Percentiles rank a stretch among this genome's conserved stretches.
These are phyloP conservation scores for Euschistus heros DNA, from an alignment of 1,140 invertebrate genomes.

Conservation along the genomic window DNA sequence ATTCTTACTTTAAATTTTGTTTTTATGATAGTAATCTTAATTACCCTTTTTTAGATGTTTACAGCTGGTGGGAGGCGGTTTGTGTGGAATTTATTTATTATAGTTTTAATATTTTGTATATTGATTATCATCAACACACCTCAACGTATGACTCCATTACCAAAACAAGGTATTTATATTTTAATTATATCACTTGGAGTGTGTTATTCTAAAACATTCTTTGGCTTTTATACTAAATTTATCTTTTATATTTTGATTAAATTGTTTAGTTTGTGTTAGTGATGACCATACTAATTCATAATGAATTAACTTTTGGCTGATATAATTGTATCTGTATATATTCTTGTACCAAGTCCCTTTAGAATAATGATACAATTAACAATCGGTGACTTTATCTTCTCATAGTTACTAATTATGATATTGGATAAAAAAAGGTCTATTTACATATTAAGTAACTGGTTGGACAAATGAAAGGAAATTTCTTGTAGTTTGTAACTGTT, in stretches of 20 bases:
- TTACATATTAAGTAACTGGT: too few species aligned
- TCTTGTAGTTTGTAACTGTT: too few species aligned
- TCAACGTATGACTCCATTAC: background rate
- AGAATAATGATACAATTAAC: too few species aligned
- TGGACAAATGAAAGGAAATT: too few species aligned
- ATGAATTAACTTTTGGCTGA: too few species aligned
- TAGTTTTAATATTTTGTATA: background rate
- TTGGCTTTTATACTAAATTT: background rate
- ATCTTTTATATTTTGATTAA: background rate
- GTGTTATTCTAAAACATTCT: background rate
- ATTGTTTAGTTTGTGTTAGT: too few species aligned
- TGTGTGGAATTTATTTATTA: background rate
- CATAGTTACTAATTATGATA: too few species aligned
- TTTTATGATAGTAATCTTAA: too few species aligned
- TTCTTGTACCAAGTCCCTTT: background rate
- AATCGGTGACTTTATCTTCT: too few species aligned
- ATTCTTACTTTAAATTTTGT: too few species aligned
- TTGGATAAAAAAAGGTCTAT: too few species aligned
- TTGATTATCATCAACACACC: background rate
- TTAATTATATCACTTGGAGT: background rate
- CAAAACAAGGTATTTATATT: slow-evolving; percentile 11
- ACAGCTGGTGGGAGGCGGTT: slow-evolving; percentile 11
- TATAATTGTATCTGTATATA: background rate
- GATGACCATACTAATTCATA: too few species aligned
- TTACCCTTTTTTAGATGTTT: background rate